Conservation (phyloP, 1,140 invertebrate genomes). For the Paralvinella palmiformis region DNA sequence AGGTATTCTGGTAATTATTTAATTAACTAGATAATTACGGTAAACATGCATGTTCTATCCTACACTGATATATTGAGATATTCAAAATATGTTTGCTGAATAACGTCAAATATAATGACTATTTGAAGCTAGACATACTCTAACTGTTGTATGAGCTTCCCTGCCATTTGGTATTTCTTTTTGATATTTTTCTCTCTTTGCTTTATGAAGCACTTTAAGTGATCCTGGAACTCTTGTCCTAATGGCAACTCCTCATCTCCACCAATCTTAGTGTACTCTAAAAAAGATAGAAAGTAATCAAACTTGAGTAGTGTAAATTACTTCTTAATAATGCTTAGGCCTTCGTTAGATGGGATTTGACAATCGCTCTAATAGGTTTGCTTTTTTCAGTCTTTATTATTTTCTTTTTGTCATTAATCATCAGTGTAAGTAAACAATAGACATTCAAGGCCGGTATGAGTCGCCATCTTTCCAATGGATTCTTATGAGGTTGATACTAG, state of each 20-base stretch:
- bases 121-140: conserved; percentile 42
- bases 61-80: background rate
- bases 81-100: too few relatives aligned
- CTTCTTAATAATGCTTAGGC: too few relatives aligned
- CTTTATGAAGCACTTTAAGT: conserved; percentile 9
- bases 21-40: background rate
- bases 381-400: too few relatives aligned
- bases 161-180: conserved; percentile 27
- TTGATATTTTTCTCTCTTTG: background rate
- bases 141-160: conserved; percentile 40
- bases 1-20: background rate
- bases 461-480: too few relatives aligned
- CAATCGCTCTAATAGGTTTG: too few relatives aligned
- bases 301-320: too few relatives aligned
- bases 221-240: conserved; percentile 24
- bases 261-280: conserved; percentile 22
- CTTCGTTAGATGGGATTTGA: too few relatives aligned
- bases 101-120: too few relatives aligned
- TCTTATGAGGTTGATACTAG: too few relatives aligned
- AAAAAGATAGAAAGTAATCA: background rate
- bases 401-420: too few relatives aligned
- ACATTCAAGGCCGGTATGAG: too few relatives aligned
- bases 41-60: background rate
- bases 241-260: conserved; percentile 23
- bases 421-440: too few relatives aligned